phyloP scores from a whole-genome alignment of 2,888 invertebrate genomes.

The Fragum fragum region DNA sequence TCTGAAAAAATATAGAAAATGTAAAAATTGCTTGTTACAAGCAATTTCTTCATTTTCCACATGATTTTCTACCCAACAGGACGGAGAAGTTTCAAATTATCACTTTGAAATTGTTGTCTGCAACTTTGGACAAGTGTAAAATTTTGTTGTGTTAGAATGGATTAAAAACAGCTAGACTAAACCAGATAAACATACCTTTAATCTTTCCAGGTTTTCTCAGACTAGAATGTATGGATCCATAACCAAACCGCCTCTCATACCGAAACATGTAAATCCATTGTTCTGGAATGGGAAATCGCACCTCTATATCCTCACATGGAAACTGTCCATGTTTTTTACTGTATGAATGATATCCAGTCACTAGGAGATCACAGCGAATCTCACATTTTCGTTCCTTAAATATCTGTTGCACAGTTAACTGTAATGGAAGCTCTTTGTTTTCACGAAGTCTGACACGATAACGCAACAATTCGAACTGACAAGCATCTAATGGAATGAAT shows the following conservation, averaged over 20 bases:
- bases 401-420: slow-evolving; percentile 94
- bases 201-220: slow-evolving; percentile 89
- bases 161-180: too few relatives aligned
- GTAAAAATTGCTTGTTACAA: too few relatives aligned
- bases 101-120: too few relatives aligned
- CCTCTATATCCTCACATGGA: slow-evolving; percentile 93
- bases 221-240: slow-evolving; percentile 98
- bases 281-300: slow-evolving; percentile 97
- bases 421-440: slow-evolving; percentile 96
- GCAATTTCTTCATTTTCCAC: too few relatives aligned
- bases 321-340: slow-evolving; percentile 97
- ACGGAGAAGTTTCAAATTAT: too few relatives aligned
- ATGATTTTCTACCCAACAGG: too few relatives aligned
- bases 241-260: slow-evolving; percentile 98
- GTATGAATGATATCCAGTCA: slow-evolving; percentile 98
- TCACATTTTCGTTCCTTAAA: slow-evolving; percentile 91
- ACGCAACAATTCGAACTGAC: slow-evolving; percentile 98
- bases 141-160: too few relatives aligned
- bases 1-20: too few relatives aligned
- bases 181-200: slow-evolving; percentile 80
- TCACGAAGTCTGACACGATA: slow-evolving; percentile 93
- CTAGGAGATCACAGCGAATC: slow-evolving; percentile 97
- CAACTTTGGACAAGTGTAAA: too few relatives aligned
- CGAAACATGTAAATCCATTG: slow-evolving; percentile 99
- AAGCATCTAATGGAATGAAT: slow-evolving; percentile 96